Evolutionary conservation across 2,113 vertebrate species (phyloP).

Genomic region (Vireo altiloquus): DNA sequence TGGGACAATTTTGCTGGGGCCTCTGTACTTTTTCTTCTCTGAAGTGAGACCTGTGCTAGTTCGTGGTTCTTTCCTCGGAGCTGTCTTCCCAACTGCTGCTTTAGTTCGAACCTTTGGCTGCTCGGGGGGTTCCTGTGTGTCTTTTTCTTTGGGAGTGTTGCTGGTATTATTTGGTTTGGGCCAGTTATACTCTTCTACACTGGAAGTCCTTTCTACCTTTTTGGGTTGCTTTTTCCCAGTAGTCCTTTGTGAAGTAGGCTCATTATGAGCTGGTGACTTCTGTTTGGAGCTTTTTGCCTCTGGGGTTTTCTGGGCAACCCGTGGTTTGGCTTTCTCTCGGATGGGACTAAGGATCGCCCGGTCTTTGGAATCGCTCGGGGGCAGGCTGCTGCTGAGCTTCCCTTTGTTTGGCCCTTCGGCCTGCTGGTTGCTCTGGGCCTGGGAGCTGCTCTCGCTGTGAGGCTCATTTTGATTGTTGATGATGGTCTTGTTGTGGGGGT

Average conservation of each 20-base stretch:
- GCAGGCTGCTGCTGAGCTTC: conserved; percentile 73
- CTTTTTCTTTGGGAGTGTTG: conserved; percentile 90
- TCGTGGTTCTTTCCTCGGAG: conserved; percentile 92
- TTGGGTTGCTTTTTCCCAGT: conserved; percentile 89
- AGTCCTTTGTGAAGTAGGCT: conserved; percentile 82
- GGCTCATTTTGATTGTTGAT: conserved; percentile 86
- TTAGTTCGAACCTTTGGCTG: conserved; percentile 85
- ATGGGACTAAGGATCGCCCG: conserved; percentile 76
- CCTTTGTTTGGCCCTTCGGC: conserved; percentile 77
- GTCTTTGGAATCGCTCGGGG: conserved; percentile 76
- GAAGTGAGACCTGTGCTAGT: conserved; percentile 66
- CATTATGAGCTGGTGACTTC: conserved; percentile 83
- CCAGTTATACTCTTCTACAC: conserved; percentile 84
- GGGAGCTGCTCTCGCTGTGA: conserved; percentile 72
- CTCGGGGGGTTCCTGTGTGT: conserved; percentile 78
- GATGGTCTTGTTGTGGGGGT: conserved; percentile 91
- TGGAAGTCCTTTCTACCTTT: conserved; percentile 85
- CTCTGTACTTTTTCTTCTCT: conserved; percentile 93
- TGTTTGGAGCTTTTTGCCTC: conserved; percentile 88
- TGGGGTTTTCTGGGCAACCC: conserved; percentile 82
- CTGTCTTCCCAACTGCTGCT: conserved; percentile 82
- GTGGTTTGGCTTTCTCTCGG: conserved; percentile 89
- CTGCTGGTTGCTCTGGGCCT: conserved; percentile 73
- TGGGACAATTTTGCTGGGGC: conserved; percentile 87
- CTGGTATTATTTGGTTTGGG: conserved; percentile 83